Conservation (phyloP, 2,113 vertebrate genomes). For the Mellivora capensis region DNA sequence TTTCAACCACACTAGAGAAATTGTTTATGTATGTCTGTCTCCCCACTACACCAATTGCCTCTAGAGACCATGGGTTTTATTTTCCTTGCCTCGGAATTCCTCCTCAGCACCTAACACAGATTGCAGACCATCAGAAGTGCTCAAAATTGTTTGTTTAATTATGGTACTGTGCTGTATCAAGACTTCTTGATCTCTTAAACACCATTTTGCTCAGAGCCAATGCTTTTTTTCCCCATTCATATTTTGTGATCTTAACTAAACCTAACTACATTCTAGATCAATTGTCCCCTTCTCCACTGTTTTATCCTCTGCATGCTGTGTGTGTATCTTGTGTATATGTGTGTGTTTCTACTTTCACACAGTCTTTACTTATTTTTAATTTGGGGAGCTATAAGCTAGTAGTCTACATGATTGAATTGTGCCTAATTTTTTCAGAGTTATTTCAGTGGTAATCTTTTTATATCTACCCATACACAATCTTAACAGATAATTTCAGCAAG, state of each 20-base stretch:
- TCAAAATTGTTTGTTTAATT: not conserved
- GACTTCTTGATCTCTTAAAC: not conserved
- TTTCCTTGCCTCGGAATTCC: not conserved
- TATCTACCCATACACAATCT: not conserved
- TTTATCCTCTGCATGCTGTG: not conserved
- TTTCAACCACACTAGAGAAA: not conserved
- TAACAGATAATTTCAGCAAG: not conserved
- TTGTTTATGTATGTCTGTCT: not conserved
- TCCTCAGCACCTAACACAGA: not conserved
- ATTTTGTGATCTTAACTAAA: not conserved
- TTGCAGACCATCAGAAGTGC: not conserved
- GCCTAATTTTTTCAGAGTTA: not conserved
- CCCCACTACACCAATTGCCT: not conserved
- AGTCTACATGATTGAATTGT: not conserved
- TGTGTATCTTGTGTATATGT: not conserved
- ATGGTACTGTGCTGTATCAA: not conserved
- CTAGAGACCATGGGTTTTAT: not conserved
- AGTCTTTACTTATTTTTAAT: not conserved
- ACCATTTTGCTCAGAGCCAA: not conserved
- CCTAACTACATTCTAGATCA: not conserved
- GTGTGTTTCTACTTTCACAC: not conserved
- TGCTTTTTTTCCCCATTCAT: not conserved
- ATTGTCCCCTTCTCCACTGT: not conserved
- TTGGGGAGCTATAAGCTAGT: not conserved
- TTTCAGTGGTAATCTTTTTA: constrained; percentile 18